These are phyloP conservation scores for Elanus axillaris DNA, from an alignment of 2,113 vertebrate genomes.

Conservation along the genomic window DNA sequence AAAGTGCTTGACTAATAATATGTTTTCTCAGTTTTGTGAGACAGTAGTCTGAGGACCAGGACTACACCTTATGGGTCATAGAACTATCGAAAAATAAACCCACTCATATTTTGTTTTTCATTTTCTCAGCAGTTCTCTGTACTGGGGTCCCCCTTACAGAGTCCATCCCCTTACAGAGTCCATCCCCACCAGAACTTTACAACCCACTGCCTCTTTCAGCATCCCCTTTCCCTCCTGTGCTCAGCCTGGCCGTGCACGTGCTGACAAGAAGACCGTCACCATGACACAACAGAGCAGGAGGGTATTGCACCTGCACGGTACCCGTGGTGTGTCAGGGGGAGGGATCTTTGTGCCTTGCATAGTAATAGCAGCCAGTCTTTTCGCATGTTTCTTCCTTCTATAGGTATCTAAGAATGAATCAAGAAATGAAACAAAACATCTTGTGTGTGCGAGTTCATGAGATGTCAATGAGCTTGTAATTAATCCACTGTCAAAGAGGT, in stretches of 20 bases:
- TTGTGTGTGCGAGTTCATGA: neutral
- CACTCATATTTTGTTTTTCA: neutral
- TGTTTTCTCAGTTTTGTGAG: neutral
- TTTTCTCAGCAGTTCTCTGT: neutral
- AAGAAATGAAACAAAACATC: neutral
- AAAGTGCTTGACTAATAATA: neutral
- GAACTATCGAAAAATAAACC: neutral
- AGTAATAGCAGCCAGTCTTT: neutral
- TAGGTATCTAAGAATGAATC: neutral
- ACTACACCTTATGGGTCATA: neutral
- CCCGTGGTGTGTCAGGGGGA: neutral
- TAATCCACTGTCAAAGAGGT: neutral
- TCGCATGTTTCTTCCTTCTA: neutral
- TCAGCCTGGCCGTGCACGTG: neutral
- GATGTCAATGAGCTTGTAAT: neutral
- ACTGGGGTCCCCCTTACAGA: neutral
- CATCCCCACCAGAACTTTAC: neutral
- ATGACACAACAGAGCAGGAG: neutral
- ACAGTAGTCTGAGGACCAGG: neutral
- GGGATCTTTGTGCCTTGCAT: neutral
- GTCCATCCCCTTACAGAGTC: neutral
- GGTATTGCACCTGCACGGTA: neutral
- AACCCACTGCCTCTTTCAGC: neutral
- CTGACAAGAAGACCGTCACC: fast-evolving
- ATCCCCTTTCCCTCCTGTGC: neutral